Conservation (phyloP, 2,113 vertebrate species). For the Crotalus tigris region DNA sequence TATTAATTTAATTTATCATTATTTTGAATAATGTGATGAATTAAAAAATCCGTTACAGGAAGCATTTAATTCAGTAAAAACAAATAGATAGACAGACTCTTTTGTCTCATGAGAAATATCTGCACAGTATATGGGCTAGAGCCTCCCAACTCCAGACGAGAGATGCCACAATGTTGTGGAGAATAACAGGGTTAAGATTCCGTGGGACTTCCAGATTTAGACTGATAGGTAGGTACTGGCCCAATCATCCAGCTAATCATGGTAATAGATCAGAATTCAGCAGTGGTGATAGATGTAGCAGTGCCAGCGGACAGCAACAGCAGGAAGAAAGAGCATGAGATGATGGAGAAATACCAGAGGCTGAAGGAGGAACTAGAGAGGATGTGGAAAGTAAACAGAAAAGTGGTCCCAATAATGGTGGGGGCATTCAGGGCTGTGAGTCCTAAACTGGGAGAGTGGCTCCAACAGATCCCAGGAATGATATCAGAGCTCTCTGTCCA, state of each 20-base stretch:
- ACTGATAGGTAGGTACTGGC: not conserved
- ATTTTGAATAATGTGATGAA: not conserved
- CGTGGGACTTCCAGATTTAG: no score
- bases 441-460: not conserved
- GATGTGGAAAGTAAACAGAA: not conserved
- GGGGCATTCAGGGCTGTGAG: not conserved
- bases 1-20: not conserved
- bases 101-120: not conserved
- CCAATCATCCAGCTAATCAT: not conserved
- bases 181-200: not conserved
- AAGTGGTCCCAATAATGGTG: not conserved
- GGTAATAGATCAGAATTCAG: not conserved
- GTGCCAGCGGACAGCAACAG: not conserved
- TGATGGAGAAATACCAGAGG: not conserved
- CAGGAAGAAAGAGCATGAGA: not conserved
- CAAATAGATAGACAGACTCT: not conserved
- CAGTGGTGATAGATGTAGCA: not conserved
- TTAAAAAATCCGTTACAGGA: not conserved
- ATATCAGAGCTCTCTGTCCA: not conserved
- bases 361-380: not conserved
- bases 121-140: not conserved
- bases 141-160: not conserved
- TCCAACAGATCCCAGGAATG: not conserved
- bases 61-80: constrained; percentile 20
- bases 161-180: not conserved